A percentile compares a stretch with the other conserved stretches of the same genome.
phyloP scores from a whole-genome alignment of 2,113 vertebrate species.

The Prunella himalayana region DNA sequence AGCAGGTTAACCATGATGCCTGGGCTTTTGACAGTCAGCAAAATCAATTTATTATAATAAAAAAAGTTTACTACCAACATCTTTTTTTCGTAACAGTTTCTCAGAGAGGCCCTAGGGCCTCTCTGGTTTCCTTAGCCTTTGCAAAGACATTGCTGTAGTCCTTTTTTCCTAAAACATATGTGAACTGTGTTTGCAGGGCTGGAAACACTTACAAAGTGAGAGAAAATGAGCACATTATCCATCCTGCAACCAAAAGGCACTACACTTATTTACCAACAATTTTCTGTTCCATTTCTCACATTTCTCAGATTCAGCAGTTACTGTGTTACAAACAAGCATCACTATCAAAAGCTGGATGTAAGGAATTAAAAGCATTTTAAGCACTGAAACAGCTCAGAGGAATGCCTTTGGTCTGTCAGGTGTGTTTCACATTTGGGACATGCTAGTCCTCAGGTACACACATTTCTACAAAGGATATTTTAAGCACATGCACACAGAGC shows the following conservation, averaged over 20 bases:
- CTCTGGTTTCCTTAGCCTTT: neutral
- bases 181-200: neutral
- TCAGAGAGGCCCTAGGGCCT: neutral
- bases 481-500: neutral
- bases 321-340: neutral
- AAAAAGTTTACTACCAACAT: neutral
- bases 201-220: neutral
- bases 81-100: neutral
- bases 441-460: neutral
- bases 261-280: neutral
- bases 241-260: neutral
- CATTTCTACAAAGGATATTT: neutral
- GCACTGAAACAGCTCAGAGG: neutral
- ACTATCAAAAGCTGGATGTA: neutral
- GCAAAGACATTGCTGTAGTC: neutral
- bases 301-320: neutral
- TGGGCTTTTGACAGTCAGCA: neutral
- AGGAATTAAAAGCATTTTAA: neutral
- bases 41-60: neutral
- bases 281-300: neutral
- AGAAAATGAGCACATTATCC: neutral
- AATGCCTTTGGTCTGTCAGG: neutral
- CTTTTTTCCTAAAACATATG: neutral
- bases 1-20: neutral
- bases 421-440: fast-evolving